Percentiles rank a stretch among this genome's conserved stretches.
Evolutionary conservation across 2,113 vertebrate species (phyloP).

Genomic region (Pycnonotus jocosus): DNA sequence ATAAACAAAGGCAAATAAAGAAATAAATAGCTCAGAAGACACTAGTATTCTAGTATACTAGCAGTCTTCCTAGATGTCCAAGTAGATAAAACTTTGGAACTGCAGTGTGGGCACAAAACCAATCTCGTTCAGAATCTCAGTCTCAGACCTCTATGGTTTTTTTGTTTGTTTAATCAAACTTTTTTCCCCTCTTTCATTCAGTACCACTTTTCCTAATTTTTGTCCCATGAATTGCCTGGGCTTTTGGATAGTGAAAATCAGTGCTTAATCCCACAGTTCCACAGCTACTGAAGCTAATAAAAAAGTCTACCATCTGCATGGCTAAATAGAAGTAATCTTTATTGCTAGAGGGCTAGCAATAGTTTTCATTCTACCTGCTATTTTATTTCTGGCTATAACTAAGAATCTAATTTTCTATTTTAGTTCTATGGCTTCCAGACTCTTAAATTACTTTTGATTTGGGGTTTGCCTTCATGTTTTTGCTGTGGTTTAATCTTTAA

Average conservation of each 20-base stretch:
- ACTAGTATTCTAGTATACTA: not conserved
- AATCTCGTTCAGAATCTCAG: not conserved
- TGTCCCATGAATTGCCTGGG: not conserved
- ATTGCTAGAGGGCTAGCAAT: not conserved
- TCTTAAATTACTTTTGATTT: not conserved
- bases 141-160: not conserved
- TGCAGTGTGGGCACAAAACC: accelerated
- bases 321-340: not conserved
- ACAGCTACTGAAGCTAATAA: not conserved
- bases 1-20: not conserved
- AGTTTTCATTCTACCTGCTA: not conserved
- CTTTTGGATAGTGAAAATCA: not conserved
- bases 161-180: not conserved
- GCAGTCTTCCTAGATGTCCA: not conserved
- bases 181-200: not conserved
- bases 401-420: not conserved
- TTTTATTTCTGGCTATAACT: not conserved
- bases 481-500: not conserved
- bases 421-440: not conserved
- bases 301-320: not conserved
- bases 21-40: not conserved
- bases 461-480: not conserved
- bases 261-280: not conserved
- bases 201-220: not conserved
- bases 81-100: not conserved